Base-by-base conservation (phyloP, 2,113 vertebrate species). In the Cavia porcellus region DNA sequence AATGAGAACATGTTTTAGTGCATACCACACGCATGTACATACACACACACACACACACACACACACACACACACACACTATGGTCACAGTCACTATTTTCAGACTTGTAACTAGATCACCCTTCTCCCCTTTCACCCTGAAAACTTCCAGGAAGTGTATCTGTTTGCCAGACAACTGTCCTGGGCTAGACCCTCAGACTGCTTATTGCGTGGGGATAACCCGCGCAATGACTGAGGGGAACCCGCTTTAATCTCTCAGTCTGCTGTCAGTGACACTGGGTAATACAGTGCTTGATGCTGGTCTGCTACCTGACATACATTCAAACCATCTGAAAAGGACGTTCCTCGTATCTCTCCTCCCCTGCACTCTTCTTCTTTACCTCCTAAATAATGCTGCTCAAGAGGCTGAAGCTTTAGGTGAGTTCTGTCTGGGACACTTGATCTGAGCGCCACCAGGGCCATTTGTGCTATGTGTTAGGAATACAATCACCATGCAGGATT, bases 1-100 rank as follows among this genome's bases (percentile, higher is more conserved):
- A 80, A 80, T 62, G 52, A 92, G 92, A 94, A 93, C 47, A 66
- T 66, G 50, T 50, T 95, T 38, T 70, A 32, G 25, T 32, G 42
- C 11, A 6, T 6, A 25, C 10, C 0, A 0, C 52, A 32, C 32
- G 14, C 25, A 59, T 2, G 50, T 35, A 59, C 35, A 45, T 32
- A 83, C 80, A 50, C 32, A 61, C 25, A 15, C 64, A 42, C 2
- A 25, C 10, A 38, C 38, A 38, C 0, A 0, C 52, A 32, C 35
- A 19, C 25, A 50, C 2, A 50, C 35, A 57, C 28, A 45, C 47
- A 82, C 79, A 47, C 20, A 74, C n/a, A 24, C 66, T 62, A 50
- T 22, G 25, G 11, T 55, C 52, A 80, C 0, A 45, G 61, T 25
- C 87, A 74, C 0, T 74, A 20, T 89, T 91, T 92, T 85, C 24